Conservation (phyloP, 2,888 invertebrate species). For the Diarsia dahlii region DNA sequence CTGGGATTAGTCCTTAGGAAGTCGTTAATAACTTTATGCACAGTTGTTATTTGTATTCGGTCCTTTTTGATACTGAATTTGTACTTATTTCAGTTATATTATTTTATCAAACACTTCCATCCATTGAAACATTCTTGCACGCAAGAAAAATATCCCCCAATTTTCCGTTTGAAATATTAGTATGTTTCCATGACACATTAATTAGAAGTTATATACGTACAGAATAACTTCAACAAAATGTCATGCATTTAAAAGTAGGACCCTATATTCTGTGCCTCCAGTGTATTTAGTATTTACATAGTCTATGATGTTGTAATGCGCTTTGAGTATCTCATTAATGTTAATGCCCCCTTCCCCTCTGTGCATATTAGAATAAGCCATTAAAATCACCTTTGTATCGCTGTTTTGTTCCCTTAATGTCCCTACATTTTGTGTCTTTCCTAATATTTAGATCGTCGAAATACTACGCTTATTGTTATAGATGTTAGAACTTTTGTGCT, state of each 20-base stretch:
- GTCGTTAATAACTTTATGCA: constrained; percentile 66
- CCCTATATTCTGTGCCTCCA: constrained; percentile 60
- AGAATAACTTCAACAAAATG: constrained; percentile 46
- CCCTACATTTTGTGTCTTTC: constrained; percentile 27
- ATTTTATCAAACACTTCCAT: constrained; percentile 23
- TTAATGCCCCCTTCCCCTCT: constrained; percentile 45
- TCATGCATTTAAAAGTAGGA: constrained; percentile 59
- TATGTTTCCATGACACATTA: constrained; percentile 9
- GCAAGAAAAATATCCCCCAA: constrained; percentile 24
- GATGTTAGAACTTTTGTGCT: constrained; percentile 35
- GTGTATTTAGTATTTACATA: constrained; percentile 66
- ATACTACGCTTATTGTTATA: constrained; percentile 48
- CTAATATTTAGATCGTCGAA: constrained; percentile 33
- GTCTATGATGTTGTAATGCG: constrained; percentile 75
- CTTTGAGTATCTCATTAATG: constrained; percentile 69
- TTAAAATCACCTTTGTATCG: constrained; percentile 60
- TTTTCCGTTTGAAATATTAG: constrained; percentile 12
- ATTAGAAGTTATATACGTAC: constrained; percentile 35
- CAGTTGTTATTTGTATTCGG: constrained; percentile 51
- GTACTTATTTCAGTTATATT: constrained; percentile 4
- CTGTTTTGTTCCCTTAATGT: constrained; percentile 44
- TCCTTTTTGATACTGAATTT: constrained; percentile 41
- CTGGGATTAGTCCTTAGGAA: constrained; percentile 65
- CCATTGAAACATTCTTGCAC: constrained; percentile 28
- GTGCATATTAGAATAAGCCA: constrained; percentile 60